A percentile compares a stretch with the other conserved stretches of the same genome.
Conservation (phyloP, 2,888 invertebrate genomes). For the Caenorhabditis sulstoni region DNA sequence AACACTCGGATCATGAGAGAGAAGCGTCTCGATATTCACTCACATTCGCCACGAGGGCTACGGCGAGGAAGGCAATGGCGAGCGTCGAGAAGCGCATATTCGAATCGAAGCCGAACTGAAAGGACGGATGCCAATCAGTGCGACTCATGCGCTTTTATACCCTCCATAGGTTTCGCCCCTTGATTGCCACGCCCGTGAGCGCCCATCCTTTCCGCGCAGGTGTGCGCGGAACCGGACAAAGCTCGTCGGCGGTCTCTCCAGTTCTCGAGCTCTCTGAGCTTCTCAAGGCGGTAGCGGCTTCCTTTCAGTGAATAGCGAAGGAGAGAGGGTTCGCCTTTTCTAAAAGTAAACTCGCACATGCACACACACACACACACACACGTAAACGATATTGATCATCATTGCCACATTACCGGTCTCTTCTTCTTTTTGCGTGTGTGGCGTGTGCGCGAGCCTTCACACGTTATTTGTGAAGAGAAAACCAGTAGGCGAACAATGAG, state of each 20-base stretch:
- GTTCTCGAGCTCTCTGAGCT: neutral
- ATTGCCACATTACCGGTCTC: constrained; percentile 58
- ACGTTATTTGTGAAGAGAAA: constrained; percentile 1
- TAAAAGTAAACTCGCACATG: constrained; percentile 48
- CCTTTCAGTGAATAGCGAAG: constrained; percentile 23
- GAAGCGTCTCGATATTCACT: constrained; percentile 13
- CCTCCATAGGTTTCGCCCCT: constrained; percentile 8
- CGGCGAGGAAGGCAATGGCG: constrained; percentile 50
- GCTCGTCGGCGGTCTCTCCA: constrained; percentile 17
- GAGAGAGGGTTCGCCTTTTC: constrained; percentile 44
- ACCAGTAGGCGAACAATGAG: constrained; percentile 53
- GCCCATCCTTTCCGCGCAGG: constrained; percentile 36
- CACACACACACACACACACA: constrained; percentile 7
- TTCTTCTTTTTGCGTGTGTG: constrained; percentile 33
- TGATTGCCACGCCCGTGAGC: constrained; percentile 50
- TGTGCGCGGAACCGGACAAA: constrained; percentile 49
- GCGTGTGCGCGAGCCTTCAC: constrained; percentile 12
- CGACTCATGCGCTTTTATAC: constrained; percentile 28
- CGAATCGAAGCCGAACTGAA: constrained; percentile 43
- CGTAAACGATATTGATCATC: constrained; percentile 54
- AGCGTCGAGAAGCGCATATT: constrained; percentile 58
- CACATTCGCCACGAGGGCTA: constrained; percentile 50
- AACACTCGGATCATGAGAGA: neutral
- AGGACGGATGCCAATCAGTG: constrained; percentile 23
- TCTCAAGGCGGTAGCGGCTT: constrained; percentile 28